Percentiles rank a stretch among this genome's conserved stretches.
These are phyloP conservation scores for Anolis carolinensis DNA, from an alignment of 2,113 vertebrate species.

Conservation along the genomic window DNA sequence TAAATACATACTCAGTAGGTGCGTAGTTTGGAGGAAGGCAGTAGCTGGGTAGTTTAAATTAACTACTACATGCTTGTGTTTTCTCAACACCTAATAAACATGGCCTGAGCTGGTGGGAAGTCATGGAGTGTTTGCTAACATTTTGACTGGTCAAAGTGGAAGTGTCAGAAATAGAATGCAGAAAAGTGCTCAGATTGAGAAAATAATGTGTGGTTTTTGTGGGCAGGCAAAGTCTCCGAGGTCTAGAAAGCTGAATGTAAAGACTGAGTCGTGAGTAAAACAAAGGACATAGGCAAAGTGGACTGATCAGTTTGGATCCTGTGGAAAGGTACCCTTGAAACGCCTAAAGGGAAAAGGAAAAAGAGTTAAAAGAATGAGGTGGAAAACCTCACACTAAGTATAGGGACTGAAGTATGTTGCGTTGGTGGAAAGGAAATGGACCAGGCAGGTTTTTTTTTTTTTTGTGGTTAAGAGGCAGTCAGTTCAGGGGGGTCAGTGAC, in stretches of 20 bases:
- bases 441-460: background rate
- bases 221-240: background rate
- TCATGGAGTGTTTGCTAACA: background rate
- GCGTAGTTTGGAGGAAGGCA: background rate
- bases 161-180: no score
- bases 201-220: no score
- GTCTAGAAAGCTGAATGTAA: background rate
- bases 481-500: background rate
- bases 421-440: background rate
- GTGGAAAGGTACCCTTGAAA: background rate
- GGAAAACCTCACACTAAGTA: background rate
- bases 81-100: background rate
- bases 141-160: no score
- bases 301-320: background rate
- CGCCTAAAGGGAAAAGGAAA: background rate
- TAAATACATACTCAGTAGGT: slow-evolving; percentile 82
- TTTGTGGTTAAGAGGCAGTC: background rate
- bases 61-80: background rate
- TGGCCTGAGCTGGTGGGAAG: background rate
- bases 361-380: background rate
- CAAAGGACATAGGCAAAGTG: background rate
- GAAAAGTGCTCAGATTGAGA: no score
- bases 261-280: background rate
- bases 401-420: background rate
- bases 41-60: background rate